Base-by-base conservation (phyloP, 2,888 invertebrate genomes). In the Acanthopleura granulata region DNA sequence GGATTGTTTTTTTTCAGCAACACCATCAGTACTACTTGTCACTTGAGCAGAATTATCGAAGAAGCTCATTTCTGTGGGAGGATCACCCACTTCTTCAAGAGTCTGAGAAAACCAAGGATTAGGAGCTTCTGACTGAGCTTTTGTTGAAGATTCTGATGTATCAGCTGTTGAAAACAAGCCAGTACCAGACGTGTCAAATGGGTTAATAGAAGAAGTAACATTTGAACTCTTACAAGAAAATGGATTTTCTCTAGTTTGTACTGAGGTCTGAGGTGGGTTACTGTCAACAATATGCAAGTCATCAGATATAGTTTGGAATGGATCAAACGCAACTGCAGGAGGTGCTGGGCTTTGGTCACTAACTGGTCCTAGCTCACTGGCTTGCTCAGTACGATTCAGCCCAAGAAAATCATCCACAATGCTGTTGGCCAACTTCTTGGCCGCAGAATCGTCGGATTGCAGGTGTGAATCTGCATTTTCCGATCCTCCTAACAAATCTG, bases 351-450 rank as follows among this genome's bases (percentile, higher is more conserved):
- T 27, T 18, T 12, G 62, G 16, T 62, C 16, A 12, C 22, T 14
- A 27, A 71, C 62, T 61, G n/a, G n/a, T 18, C 27, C 49, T 15
- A 14, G 66, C 66, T 66, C 22, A 16, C 25, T 18, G n/a, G 71
- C 62, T 62, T 76, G 71, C 40, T 76, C 76, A 22, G 72, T 50
- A 40, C 62, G 50, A 22, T 79, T 75, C 22, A 81, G 76, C 22
- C 83, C 85, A 16, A 85, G 80, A 71, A 85, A 85, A 61, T 84
- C 84, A 76, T 85, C 84, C 15, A 84, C 81, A 66, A 85, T 75
- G 30, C 81, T 81, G n/a, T 81, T 81, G n/a, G 83, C 84, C 61
- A 84, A 78, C 27, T 80, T 78, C 14, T 82, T 82, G 15, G 81
- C 78, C 30, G 83, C 79, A 3, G 77, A 40, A 11, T 15, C 49